Evolutionary conservation across 1,140 invertebrate genomes (phyloP).

Genomic region (Listronotus oregonensis): DNA sequence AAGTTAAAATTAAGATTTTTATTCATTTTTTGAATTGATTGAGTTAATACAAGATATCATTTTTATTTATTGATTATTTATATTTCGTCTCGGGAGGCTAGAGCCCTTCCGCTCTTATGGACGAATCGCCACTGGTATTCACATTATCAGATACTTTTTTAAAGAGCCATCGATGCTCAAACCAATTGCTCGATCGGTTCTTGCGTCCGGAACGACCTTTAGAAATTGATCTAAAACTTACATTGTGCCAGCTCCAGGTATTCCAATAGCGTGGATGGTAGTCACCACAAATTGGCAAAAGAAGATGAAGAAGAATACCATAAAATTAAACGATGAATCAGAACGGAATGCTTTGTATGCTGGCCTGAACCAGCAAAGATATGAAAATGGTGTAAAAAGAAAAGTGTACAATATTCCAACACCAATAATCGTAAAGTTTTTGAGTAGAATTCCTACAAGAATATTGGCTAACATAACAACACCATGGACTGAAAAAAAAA

Average conservation of each 20-base stretch:
- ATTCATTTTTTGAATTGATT: too few species aligned
- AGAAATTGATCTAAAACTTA: conserved; percentile 59
- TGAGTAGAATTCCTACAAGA: conserved; percentile 76
- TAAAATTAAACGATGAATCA: conserved; percentile 99
- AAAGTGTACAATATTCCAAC: conserved; percentile 88
- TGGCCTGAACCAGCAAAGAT: conserved; percentile 90
- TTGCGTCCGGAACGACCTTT: too few species aligned
- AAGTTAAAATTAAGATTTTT: too few species aligned
- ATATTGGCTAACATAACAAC: conserved; percentile 85
- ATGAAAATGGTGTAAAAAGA: conserved; percentile 95
- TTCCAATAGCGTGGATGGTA: conserved; percentile 85
- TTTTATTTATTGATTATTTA: too few species aligned
- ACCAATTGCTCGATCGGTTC: too few species aligned
- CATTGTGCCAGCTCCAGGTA: conserved; percentile 79
- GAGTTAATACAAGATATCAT: too few species aligned
- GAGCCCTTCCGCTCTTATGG: too few species aligned
- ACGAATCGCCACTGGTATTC: too few species aligned
- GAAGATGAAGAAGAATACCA: conserved; percentile 99
- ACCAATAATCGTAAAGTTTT: conserved; percentile 81
- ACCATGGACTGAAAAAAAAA: conserved; percentile 79
- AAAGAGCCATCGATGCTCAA: too few species aligned
- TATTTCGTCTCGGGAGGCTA: too few species aligned
- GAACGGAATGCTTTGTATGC: conserved; percentile 78
- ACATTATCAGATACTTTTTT: too few species aligned
- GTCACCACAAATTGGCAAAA: conserved; percentile 96